A percentile compares a stretch with the other conserved stretches of the same genome.
phyloP scores from a whole-genome alignment of 2,888 invertebrate genomes.

The Formica aserva region DNA sequence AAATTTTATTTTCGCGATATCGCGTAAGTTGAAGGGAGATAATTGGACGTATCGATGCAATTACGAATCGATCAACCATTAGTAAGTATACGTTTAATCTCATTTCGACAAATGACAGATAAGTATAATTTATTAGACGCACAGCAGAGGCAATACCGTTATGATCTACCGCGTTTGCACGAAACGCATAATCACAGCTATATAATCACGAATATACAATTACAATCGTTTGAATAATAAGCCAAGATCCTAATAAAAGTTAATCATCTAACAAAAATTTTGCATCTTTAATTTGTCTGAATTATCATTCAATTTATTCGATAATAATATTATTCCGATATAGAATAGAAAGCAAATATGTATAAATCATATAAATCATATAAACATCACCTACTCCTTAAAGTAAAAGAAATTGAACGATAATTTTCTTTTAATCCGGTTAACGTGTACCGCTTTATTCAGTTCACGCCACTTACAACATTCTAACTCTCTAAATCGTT shows the following conservation, averaged over 20 bases:
- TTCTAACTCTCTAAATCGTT: slow-evolving; percentile 79
- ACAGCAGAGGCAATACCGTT: not conserved
- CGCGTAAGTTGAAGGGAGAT: slow-evolving; percentile 30
- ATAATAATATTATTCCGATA: not conserved
- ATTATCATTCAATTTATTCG: not conserved
- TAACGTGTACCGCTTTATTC: slow-evolving; percentile 62
- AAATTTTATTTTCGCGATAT: slow-evolving; percentile 37
- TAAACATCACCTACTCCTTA: not conserved
- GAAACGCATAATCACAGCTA: not conserved
- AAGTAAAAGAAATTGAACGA: slow-evolving; percentile 45
- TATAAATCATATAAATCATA: not conserved
- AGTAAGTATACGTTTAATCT: slow-evolving; percentile 42
- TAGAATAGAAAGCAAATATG: not conserved
- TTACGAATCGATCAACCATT: slow-evolving; percentile 9
- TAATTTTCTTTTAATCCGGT: slow-evolving; percentile 55
- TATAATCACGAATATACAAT: slow-evolving; percentile 22
- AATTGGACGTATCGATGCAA: slow-evolving; percentile 37
- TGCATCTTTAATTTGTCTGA: not conserved
- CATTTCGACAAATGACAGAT: slow-evolving; percentile 17
- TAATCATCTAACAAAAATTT: not conserved
- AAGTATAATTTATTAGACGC: slow-evolving; percentile 23
- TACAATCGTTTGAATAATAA: not conserved
- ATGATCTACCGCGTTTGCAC: not conserved
- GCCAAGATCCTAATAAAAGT: not conserved
- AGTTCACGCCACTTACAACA: slow-evolving; percentile 63